Percentiles rank a stretch among this genome's conserved stretches.
These are phyloP conservation scores for Calameuta filiformis DNA, from an alignment of 2,888 invertebrate genomes.

Conservation along the genomic window DNA sequence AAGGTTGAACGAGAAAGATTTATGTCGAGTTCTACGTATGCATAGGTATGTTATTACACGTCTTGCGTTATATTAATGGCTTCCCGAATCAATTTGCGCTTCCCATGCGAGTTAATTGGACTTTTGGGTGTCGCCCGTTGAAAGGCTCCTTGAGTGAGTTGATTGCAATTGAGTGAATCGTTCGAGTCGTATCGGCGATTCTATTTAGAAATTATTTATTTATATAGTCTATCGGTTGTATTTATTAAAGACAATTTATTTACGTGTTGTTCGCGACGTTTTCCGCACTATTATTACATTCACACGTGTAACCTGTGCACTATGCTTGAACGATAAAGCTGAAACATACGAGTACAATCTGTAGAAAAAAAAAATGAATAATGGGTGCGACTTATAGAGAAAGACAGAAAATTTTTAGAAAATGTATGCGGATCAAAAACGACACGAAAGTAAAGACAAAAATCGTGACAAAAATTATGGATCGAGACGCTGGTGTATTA, in stretches of 20 bases:
- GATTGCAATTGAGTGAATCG: background rate
- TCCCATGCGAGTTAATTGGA: constrained; percentile 39
- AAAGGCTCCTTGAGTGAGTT: background rate
- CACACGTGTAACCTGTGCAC: background rate
- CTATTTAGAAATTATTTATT: constrained; percentile 56
- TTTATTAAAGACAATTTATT: constrained; percentile 62
- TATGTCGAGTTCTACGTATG: background rate
- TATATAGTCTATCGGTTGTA: constrained; percentile 64
- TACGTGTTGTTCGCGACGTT: constrained; percentile 37
- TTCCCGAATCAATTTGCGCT: constrained; percentile 31
- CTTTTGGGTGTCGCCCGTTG: background rate
- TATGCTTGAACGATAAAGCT: background rate
- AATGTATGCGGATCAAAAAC: background rate
- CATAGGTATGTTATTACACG: background rate
- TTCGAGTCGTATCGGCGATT: constrained; percentile 27
- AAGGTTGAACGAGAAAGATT: background rate
- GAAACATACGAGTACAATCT: background rate
- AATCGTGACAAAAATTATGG: background rate
- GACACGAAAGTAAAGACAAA: constrained; percentile 2
- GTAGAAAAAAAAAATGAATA: background rate
- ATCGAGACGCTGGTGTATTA: background rate
- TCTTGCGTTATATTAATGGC: background rate
- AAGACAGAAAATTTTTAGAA: constrained; percentile 15
- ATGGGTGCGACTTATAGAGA: background rate
- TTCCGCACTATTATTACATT: background rate